phyloP scores from a whole-genome alignment of 2,888 invertebrate species.

The Papilio gigon region DNA sequence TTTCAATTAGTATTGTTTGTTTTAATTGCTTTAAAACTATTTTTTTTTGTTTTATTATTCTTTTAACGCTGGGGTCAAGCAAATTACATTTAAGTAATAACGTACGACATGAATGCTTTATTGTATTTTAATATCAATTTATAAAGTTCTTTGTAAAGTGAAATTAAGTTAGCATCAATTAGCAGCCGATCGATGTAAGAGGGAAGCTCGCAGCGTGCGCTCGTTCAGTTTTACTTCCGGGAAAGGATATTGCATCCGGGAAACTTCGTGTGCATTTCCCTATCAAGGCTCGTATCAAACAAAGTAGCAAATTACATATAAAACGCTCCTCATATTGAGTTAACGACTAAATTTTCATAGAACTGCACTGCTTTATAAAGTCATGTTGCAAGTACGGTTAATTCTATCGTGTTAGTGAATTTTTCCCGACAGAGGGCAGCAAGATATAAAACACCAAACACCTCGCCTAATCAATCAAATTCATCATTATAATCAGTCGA shows the following conservation, averaged over 20 bases:
- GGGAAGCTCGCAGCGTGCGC: neutral
- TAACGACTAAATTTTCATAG: no score
- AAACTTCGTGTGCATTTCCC: conserved; percentile 5
- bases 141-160: neutral
- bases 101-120: no score
- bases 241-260: conserved; percentile 24
- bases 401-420: no score
- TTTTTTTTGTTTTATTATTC: no score
- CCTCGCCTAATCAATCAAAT: no score
- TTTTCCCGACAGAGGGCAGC: no score
- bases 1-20: conserved; percentile 5
- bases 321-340: neutral
- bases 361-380: no score
- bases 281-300: neutral
- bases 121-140: neutral
- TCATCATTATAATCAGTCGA: no score
- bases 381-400: no score
- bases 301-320: neutral
- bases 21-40: neutral
- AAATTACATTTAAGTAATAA: no score
- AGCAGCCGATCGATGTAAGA: neutral
- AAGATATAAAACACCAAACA: no score
- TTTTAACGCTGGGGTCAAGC: no score
- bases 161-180: neutral
- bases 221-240: conserved; percentile 21